phyloP scores from a whole-genome alignment of 2,113 vertebrate species.

The Strix aluco region DNA sequence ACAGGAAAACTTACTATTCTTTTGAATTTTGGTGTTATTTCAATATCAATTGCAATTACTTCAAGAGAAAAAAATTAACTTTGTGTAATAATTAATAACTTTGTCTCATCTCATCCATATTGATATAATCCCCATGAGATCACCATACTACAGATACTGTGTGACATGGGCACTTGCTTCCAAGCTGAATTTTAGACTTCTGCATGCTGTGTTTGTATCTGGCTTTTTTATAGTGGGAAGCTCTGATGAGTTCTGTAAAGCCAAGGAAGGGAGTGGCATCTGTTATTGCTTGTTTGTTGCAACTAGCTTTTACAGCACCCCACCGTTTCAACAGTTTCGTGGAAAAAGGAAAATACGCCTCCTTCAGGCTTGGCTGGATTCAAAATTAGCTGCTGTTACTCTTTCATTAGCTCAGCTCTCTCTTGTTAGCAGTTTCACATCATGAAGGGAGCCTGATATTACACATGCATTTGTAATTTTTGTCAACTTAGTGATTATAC shows the following conservation, averaged over 20 bases:
- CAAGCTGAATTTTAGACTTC: not conserved
- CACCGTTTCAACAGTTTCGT: not conserved
- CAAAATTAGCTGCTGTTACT: slow-evolving; percentile 16
- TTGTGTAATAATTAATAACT: not conserved
- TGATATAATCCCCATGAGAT: not conserved
- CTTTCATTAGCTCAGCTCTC: not conserved
- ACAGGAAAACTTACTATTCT: not conserved
- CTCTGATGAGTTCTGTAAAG: not conserved
- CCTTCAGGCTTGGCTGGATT: slow-evolving; percentile 10
- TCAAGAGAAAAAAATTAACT: not conserved
- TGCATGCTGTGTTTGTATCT: not conserved
- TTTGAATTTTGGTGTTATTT: not conserved
- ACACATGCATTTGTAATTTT: not conserved
- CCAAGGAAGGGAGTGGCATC: not conserved
- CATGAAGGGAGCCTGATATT: not conserved
- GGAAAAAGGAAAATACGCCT: not conserved
- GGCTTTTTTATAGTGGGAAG: not conserved
- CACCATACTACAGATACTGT: not conserved
- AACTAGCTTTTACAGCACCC: not conserved
- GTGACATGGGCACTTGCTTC: not conserved
- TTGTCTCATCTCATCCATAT: not conserved
- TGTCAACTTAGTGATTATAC: not conserved
- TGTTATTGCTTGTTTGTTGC: not conserved
- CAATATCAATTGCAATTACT: not conserved
- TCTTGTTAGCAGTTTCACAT: not conserved